Evolutionary conservation across 35 echinoderm and acorn worm species (phyloP), one percentile per base, ranked within the genome.

Genomic region (Diadema setosum): DNA sequence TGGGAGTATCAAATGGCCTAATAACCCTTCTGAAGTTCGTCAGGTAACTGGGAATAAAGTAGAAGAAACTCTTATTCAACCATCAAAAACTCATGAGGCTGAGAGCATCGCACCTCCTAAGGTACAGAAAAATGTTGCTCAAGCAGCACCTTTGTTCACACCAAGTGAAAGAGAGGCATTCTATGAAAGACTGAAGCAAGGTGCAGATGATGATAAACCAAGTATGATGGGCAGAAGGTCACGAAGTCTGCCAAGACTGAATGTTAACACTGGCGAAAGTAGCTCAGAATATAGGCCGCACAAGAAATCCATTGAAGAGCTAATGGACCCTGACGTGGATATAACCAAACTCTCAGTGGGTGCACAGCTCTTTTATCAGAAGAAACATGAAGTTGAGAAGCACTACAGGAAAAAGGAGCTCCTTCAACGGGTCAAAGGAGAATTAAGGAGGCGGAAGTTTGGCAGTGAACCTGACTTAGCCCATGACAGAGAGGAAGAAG

Each of bases 101-200:
- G 18, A 61, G 57, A 85, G n/a, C 21, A 61, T 29, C 50, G 30
- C 30, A 85, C 65, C 23, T 67, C 63, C 63, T 67, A 16, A 15
- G 30, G 8, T 12, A 20, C 50, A 67, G 56, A 85, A 14, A 41
- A 20, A 40, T 25, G 32, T 24, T 8, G 15, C 16, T 12, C 44
- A 39, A 39, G 30, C 29, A 25, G 21, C 29, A 33, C 63, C 46
- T 46, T 21, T 18, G n/a, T 69, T 65, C 21, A 65, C 23, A 75
- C 85, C 85, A 33, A 35, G 16, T n/a, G 63, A 70, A 42, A 75
- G 85, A 42, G 63, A 76, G 2, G 40, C 85, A 25, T 70, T 45
- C 32, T 87, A 87, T 87, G 85, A 87, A 31, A 34, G 85, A 46
- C 42, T 87, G 65, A 87, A 52, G 64, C 85, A 87, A 34, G 63